Conservation (phyloP, 1,140 invertebrate genomes). For the Capitella teleta region DNA sequence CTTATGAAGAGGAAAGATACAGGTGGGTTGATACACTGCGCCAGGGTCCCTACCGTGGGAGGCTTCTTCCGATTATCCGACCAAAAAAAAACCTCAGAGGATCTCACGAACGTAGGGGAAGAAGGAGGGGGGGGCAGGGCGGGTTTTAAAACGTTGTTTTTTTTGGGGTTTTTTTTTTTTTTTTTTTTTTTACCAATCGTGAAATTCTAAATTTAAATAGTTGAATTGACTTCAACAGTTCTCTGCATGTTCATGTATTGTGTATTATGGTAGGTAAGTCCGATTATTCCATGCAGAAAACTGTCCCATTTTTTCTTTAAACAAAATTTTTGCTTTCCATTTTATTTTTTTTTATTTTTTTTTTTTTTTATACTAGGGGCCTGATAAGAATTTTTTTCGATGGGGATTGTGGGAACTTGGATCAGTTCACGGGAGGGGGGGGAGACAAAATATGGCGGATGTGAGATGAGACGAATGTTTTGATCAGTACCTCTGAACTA, state of each 20-base stretch:
- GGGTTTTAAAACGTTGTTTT: neutral
- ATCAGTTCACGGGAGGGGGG: neutral
- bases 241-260: too few relatives aligned
- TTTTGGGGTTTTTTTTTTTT: neutral
- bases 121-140: neutral
- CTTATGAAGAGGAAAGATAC: slow-evolving; percentile 75
- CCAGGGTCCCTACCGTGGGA: neutral
- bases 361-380: neutral
- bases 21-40: slow-evolving; percentile 47
- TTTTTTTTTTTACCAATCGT: neutral
- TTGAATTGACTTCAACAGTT: too few relatives aligned
- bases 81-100: neutral
- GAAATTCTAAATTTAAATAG: neutral
- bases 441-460: neutral
- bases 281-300: too few relatives aligned
- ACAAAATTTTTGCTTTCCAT: neutral
- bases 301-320: too few relatives aligned
- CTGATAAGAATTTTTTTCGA: neutral
- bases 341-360: neutral
- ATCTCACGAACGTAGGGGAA: neutral
- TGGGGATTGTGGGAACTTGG: neutral
- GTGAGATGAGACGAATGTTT: neutral
- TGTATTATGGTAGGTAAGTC: too few relatives aligned
- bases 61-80: neutral
- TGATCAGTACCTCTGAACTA: neutral